Percentiles rank a stretch among this genome's conserved stretches.
These are phyloP conservation scores for Catocala nupta DNA, from an alignment of 2,888 invertebrate species.

Conservation along the genomic window DNA sequence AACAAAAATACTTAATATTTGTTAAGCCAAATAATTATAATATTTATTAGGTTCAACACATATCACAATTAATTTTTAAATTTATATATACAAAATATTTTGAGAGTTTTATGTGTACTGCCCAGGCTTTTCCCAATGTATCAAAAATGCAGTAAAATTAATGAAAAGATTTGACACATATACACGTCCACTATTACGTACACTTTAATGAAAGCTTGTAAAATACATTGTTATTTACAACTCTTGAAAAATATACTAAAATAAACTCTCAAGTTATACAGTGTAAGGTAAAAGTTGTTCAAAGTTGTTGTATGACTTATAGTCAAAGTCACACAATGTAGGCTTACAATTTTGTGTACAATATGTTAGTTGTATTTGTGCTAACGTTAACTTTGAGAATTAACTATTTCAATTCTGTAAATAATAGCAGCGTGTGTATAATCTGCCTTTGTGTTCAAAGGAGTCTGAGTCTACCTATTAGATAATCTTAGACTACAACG, in stretches of 20 bases:
- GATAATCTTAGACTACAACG: slow-evolving; percentile 6
- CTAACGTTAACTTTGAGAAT: slow-evolving; percentile 1
- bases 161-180: neutral
- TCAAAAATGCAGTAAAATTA: neutral
- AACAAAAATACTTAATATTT: too few relatives aligned
- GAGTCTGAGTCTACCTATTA: slow-evolving; percentile 1
- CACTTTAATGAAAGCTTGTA: neutral
- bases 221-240: slow-evolving; percentile 11
- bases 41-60: too few relatives aligned
- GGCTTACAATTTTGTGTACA: slow-evolving; percentile 5
- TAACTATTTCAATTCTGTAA: slow-evolving; percentile 26
- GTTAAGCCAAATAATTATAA: too few relatives aligned
- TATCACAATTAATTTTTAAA: too few relatives aligned
- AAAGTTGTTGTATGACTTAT: slow-evolving; percentile 11
- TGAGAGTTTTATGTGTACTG: too few relatives aligned
- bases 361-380: neutral
- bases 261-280: neutral
- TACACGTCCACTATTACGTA: neutral
- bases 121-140: neutral
- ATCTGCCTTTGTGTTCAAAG: slow-evolving; percentile 14
- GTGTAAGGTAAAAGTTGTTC: slow-evolving; percentile 9
- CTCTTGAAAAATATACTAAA: slow-evolving; percentile 6
- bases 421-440: slow-evolving; percentile 22
- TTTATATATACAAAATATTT: too few relatives aligned
- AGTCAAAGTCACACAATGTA: slow-evolving; percentile 12